Percentiles rank a stretch among this genome's conserved stretches.
These are phyloP conservation scores for Eupeodes corollae DNA, from an alignment of 1,140 invertebrate species.

Conservation along the genomic window DNA sequence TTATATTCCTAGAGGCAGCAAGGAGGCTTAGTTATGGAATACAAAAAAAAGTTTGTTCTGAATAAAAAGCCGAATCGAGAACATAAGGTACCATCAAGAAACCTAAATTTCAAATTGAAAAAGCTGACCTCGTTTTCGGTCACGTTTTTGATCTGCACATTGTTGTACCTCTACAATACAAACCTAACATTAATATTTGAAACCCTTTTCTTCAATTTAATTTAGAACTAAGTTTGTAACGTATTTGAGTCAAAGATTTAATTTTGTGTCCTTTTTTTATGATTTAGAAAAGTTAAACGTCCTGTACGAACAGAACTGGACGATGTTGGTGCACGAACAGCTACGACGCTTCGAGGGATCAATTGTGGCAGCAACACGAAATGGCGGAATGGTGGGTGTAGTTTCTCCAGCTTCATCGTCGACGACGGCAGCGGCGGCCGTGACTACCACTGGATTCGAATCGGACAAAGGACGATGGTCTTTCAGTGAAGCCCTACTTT, in stretches of 20 bases:
- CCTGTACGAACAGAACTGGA: slow-evolving; percentile 75
- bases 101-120: no score
- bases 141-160: no score
- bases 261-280: no score
- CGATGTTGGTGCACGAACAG: slow-evolving; percentile 57
- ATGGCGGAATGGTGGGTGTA: slow-evolving; percentile 31
- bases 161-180: no score
- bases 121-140: no score
- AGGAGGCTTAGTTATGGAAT: no score
- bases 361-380: slow-evolving; percentile 58
- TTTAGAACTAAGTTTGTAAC: not conserved
- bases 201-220: not conserved
- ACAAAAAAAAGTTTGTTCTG: no score
- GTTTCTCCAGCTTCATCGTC: slow-evolving; percentile 1
- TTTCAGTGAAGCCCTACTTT: slow-evolving; percentile 66
- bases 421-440: slow-evolving; percentile 6
- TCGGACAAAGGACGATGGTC: slow-evolving; percentile 48
- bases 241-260: not conserved
- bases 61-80: no score
- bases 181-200: no score
- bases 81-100: no score
- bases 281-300: slow-evolving; percentile 64
- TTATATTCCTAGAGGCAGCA: no score
- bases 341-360: slow-evolving; percentile 64
- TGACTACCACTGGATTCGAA: slow-evolving; percentile 7